Evolutionary conservation across 2,888 invertebrate species (phyloP), one percentile per base, ranked within the genome.

Genomic region (Lasioglossum lativentre): DNA sequence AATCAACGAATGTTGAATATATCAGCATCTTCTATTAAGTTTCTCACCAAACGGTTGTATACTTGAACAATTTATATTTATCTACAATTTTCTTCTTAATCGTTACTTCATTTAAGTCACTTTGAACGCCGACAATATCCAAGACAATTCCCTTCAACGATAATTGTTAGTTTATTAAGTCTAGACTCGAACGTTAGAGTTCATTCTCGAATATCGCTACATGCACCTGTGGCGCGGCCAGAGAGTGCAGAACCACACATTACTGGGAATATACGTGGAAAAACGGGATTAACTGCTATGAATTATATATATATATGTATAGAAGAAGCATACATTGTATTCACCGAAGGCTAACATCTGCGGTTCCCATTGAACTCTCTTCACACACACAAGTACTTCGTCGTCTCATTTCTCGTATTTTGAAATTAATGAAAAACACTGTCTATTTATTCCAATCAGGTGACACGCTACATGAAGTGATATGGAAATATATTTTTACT

Each of bases 101-200:
- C 72, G 68, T 82, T 72, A 68, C 42, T 71, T 75, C 75, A 59
- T 76, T 56, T 78, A 78, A 78, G 78, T 84, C 83, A 76, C 77
- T 82, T 74, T 63, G 72, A 83, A 82, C 83, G 75, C 83, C 83
- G 56, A 52, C 59, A 76, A 77, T 66, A 40, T 27, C 52, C 47
- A 71, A 56, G 73, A 84, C 73, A 82, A 77, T 83, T 83, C 82
- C 68, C 45, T 83, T n/a, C 38, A 30, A 71, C 73, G n/a, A 30
- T 82, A 83, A 40, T n/a, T 72, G 73, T 68, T 47, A 66, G 23
- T 42, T 12, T 56, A 40, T 38, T 75, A 75, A 56, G 30, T 75
- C 72, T 73, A 45, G 52, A 45, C 56, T 82, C 66, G 82, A 68
- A 45, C 38, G 12, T 56, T 72, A 52, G 72, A 83, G 47, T 70